Evolutionary conservation across 2,888 invertebrate genomes (phyloP), one percentile per base, ranked within the genome.

Genomic region (Tetragonisca angustula): DNA sequence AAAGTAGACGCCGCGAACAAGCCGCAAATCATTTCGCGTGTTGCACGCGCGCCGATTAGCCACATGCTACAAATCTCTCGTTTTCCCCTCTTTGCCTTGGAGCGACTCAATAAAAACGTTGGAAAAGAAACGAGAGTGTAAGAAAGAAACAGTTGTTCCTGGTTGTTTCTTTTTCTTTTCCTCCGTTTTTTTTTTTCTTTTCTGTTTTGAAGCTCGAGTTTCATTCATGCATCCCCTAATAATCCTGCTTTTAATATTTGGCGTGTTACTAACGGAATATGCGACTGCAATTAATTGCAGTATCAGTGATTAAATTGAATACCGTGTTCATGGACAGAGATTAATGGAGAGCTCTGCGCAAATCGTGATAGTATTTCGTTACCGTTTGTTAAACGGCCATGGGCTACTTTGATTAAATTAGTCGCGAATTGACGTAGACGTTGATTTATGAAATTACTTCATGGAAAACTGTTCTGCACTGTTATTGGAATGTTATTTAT

Each of bases 1-100:
- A 79, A 70, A 75, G 83, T 62, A 73, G 74, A 74, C 59, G 71
- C 54, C 61, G 73, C 69, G 77, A 74, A 83, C 85, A 62, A 72
- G 75, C 56, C 64, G 75, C 77, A 84, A 86, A 87, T 87, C 86
- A 87, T 86, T 82, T 86, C 77, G 87, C 87, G 87, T 86, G 87
- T 79, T 32, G 86, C 84, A 87, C 87, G 86, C 86, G 84, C 72
- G 54, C 59, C 84, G 86, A 87, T 87, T 87, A 86, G 21, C 79
- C 69, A 75, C 87, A 87, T 86, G 87, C 86, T 74, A 85, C 54
- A 52, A 50, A 15, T 27, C 27, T 6, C 56, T 24, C 17, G 17
- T n/a, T 27, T 21, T 21, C 19, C 17, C 21, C 21, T 13, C 62
- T 4, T 52, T 36, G 19, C n/a, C 24, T 13, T 72, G 36, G 24